A percentile compares a stretch with the other conserved stretches of the same genome.
These are phyloP conservation scores for Tapirus indicus DNA, from an alignment of 2,797 vertebrate genomes.

Conservation along the genomic window DNA sequence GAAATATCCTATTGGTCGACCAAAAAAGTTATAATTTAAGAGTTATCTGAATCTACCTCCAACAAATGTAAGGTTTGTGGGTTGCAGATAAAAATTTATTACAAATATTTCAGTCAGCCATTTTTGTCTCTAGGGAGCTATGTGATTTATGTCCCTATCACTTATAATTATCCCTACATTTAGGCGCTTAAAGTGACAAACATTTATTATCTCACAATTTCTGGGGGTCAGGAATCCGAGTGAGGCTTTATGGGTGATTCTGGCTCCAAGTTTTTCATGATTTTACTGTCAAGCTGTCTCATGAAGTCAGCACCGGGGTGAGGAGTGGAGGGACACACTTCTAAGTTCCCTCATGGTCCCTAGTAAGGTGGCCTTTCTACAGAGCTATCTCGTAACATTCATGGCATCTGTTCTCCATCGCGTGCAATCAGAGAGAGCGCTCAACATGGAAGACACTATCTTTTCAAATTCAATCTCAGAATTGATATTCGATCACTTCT, in stretches of 20 bases:
- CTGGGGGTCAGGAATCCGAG: not conserved
- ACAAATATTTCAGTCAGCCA: not conserved
- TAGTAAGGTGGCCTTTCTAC: not conserved
- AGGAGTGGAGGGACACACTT: accelerated
- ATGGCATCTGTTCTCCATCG: not conserved
- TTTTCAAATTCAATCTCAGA: not conserved
- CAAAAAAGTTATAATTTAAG: not conserved
- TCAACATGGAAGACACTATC: not conserved
- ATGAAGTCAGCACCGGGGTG: accelerated
- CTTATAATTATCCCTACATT: not conserved
- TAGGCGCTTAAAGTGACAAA: not conserved
- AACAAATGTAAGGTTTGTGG: not conserved
- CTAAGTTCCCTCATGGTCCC: not conserved
- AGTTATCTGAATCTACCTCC: not conserved
- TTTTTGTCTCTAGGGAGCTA: not conserved
- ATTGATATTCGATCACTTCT: not conserved
- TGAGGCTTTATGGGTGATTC: not conserved
- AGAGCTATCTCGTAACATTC: not conserved
- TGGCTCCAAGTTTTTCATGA: not conserved
- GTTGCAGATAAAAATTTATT: not conserved
- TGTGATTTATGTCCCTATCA: not conserved
- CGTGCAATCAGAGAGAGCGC: not conserved
- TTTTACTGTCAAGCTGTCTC: not conserved
- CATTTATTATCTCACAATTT: not conserved
- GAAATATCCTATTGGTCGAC: not conserved